Conservation (phyloP, 2,888 invertebrate genomes). For the Oegoconia quadripuncta region DNA sequence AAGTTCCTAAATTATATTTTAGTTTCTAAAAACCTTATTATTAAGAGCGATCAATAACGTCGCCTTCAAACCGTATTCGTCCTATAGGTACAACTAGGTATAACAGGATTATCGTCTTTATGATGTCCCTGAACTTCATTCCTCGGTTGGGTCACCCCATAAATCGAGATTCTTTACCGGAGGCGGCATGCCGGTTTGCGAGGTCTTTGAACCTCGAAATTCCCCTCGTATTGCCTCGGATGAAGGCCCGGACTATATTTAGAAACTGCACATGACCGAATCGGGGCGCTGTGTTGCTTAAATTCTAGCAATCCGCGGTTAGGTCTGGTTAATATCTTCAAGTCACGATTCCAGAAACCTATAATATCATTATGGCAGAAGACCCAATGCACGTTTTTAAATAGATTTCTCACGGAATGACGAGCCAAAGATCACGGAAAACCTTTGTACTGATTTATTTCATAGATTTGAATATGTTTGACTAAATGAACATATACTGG, state of each 20-base stretch:
- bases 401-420: too few relatives aligned
- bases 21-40: too few relatives aligned
- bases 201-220: constrained; percentile 74
- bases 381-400: too few relatives aligned
- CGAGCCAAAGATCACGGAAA: too few relatives aligned
- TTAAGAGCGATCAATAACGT: too few relatives aligned
- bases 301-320: constrained; percentile 40
- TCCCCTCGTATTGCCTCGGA: constrained; percentile 54
- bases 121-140: constrained; percentile 50
- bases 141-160: constrained; percentile 29
- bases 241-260: constrained; percentile 53
- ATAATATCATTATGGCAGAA: too few relatives aligned
- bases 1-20: too few relatives aligned
- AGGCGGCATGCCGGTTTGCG: constrained; percentile 56
- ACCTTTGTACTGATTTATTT: too few relatives aligned
- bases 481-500: too few relatives aligned
- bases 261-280: constrained; percentile 61
- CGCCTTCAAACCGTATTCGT: not conserved
- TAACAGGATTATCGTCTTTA: not conserved
- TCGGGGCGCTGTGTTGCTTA: constrained; percentile 36
- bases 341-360: too few relatives aligned
- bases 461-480: too few relatives aligned
- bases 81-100: not conserved
- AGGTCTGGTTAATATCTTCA: too few relatives aligned
- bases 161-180: constrained; percentile 42